A percentile compares a stretch with the other conserved stretches of the same genome.
These are phyloP conservation scores for Porphyrio hochstetteri DNA, from an alignment of 2,113 vertebrate genomes.

Conservation along the genomic window DNA sequence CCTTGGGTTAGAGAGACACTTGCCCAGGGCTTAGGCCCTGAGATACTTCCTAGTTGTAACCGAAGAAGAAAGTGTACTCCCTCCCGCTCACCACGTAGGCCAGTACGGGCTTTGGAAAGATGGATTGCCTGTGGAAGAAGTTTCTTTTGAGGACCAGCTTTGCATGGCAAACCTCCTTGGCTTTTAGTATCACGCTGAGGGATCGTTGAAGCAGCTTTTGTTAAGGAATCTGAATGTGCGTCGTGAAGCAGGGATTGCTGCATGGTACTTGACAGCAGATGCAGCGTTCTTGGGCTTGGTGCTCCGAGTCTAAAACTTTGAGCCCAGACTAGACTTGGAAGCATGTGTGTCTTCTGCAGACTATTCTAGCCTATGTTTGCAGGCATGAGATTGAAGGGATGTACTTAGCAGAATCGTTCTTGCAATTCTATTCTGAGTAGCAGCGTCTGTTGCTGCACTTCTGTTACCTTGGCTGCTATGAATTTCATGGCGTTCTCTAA, in stretches of 20 bases:
- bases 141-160: background rate
- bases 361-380: background rate
- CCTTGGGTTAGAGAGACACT: background rate
- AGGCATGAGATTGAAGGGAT: background rate
- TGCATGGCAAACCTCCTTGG: background rate
- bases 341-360: background rate
- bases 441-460: slow-evolving; percentile 49
- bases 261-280: background rate
- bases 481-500: slow-evolving; percentile 39
- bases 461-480: slow-evolving; percentile 48
- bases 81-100: background rate
- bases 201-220: background rate
- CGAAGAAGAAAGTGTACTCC: background rate
- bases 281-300: background rate
- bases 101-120: rapidly evolving
- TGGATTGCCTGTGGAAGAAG: background rate
- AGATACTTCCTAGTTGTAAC: background rate
- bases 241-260: background rate
- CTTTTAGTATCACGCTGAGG: background rate
- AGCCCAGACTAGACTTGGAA: background rate
- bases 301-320: background rate
- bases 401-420: background rate
- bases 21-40: background rate
- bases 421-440: slow-evolving; percentile 25
- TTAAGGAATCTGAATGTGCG: background rate